phyloP scores from a whole-genome alignment of 2,113 vertebrate species.

The Dromas ardeola region DNA sequence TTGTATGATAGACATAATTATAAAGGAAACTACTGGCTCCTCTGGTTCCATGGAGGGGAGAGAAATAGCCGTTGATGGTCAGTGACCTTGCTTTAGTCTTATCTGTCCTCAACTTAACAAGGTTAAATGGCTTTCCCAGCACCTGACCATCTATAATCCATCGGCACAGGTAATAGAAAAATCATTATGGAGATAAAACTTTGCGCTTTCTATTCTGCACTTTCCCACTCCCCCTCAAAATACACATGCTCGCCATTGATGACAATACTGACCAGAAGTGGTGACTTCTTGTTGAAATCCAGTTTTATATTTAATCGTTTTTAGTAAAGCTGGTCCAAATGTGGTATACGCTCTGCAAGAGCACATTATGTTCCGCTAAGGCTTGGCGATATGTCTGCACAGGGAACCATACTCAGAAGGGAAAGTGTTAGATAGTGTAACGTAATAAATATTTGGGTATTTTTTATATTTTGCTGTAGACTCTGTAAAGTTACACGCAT shows the following conservation, averaged over 20 bases:
- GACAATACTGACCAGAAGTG: not conserved
- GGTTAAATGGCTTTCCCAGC: not conserved
- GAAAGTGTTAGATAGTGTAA: not conserved
- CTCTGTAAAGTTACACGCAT: not conserved
- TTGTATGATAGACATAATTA: not conserved
- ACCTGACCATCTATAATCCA: not conserved
- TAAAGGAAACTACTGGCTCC: not conserved
- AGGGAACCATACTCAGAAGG: not conserved
- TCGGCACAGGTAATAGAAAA: not conserved
- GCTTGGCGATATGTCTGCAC: not conserved
- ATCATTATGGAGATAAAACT: not conserved
- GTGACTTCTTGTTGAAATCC: not conserved
- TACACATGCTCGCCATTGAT: rapidly evolving
- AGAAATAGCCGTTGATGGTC: not conserved
- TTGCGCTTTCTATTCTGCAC: not conserved
- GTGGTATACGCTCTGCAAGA: not conserved
- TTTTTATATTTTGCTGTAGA: not conserved
- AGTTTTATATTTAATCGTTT: not conserved
- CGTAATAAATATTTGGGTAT: not conserved
- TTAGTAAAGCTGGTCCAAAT: not conserved
- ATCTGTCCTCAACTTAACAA: not conserved
- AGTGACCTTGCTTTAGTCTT: not conserved
- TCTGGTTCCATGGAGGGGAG: not conserved
- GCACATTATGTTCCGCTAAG: rapidly evolving
- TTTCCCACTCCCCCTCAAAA: not conserved